phyloP scores from a whole-genome alignment of 2,888 invertebrate species.

The Troides helena region DNA sequence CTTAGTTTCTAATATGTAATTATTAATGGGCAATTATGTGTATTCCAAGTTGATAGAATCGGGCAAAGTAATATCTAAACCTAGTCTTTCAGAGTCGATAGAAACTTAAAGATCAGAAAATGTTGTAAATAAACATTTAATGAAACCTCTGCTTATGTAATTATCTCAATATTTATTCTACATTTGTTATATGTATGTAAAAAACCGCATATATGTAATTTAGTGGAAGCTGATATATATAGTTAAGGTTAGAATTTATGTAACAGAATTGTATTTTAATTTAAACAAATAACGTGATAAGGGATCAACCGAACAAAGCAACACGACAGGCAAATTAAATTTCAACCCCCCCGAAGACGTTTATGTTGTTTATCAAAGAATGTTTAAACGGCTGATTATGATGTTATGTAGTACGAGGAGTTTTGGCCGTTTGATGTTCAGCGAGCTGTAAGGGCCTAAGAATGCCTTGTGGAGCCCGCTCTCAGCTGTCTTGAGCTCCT shows the following conservation, averaged over 20 bases:
- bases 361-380: conserved; percentile 75
- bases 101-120: too few species aligned
- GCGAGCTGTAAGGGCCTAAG: conserved; percentile 56
- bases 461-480: conserved; percentile 64
- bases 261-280: too few species aligned
- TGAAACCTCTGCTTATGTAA: too few species aligned
- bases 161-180: too few species aligned
- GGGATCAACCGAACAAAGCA: conserved; percentile 11
- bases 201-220: neutral
- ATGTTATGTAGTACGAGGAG: conserved; percentile 45
- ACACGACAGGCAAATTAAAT: conserved; percentile 62
- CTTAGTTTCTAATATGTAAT: too few species aligned
- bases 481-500: conserved; percentile 26
- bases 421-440: conserved; percentile 67
- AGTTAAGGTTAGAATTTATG: neutral
- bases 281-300: neutral
- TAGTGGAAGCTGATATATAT: neutral
- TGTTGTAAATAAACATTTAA: too few species aligned
- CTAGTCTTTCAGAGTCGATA: too few species aligned
- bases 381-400: conserved; percentile 71
- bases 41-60: too few species aligned
- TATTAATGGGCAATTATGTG: too few species aligned
- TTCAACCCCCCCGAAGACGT: conserved; percentile 56
- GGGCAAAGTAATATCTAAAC: too few species aligned
- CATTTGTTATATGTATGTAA: neutral